Percentiles rank a stretch among this genome's conserved stretches.
Evolutionary conservation across 2,113 vertebrate species (phyloP).

Genomic region (Tychaedon coryphoeus): DNA sequence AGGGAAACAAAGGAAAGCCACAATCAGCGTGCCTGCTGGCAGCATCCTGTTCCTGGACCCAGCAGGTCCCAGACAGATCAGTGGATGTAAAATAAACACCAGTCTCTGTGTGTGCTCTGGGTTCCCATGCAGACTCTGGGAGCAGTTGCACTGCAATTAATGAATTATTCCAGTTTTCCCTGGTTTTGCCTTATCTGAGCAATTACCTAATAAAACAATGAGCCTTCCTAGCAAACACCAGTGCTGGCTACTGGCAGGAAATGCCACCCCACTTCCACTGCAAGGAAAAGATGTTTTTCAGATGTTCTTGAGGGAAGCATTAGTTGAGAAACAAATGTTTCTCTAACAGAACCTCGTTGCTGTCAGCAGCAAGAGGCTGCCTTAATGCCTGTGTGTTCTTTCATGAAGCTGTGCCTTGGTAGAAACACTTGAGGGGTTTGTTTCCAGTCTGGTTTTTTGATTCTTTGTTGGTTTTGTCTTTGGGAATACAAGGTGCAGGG

Average conservation of each 20-base stretch:
- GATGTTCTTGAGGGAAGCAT: neutral
- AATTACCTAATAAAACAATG: neutral
- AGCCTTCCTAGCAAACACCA: neutral
- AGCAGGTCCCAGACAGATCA: neutral
- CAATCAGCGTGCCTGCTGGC: neutral
- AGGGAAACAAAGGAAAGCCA: neutral
- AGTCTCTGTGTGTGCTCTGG: neutral
- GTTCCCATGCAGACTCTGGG: neutral
- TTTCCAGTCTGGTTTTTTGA: neutral
- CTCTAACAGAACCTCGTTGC: neutral
- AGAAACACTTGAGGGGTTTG: neutral
- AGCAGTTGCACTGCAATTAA: neutral
- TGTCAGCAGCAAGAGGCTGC: neutral
- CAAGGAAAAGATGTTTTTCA: neutral
- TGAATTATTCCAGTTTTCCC: neutral
- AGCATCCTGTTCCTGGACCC: neutral
- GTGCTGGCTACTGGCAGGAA: neutral
- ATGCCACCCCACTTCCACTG: neutral
- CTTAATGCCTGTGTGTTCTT: neutral
- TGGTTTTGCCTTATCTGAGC: neutral
- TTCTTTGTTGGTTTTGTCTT: neutral
- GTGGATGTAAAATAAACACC: neutral
- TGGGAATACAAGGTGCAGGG: neutral
- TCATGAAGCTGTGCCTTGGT: neutral
- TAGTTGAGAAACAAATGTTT: neutral